phyloP scores from a whole-genome alignment of 2,888 invertebrate genomes.

The Oscheius sp. region DNA sequence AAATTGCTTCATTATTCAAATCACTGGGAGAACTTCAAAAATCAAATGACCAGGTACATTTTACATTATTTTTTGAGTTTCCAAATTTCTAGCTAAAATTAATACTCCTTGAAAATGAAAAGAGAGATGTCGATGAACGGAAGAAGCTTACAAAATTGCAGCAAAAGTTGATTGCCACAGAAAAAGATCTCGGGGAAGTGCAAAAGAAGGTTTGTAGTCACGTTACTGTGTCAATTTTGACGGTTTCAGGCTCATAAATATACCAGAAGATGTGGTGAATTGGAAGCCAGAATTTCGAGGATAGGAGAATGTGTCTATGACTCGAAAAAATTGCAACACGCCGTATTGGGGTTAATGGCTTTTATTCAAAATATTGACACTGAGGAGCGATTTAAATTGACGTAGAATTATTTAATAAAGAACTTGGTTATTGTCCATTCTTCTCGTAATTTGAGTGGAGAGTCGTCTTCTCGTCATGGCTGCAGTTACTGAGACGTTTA shows the following conservation, averaged over 20 bases:
- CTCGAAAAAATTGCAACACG: conserved; percentile 46
- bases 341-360: conserved; percentile 44
- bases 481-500: too few relatives aligned
- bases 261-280: conserved; percentile 21
- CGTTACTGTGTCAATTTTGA: not conserved
- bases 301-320: conserved; percentile 54
- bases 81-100: conserved; percentile 29
- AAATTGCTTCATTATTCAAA: conserved; percentile 42
- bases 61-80: not conserved
- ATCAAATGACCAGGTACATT: conserved; percentile 36
- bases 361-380: conserved; percentile 47
- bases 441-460: too few relatives aligned
- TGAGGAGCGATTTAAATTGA: conserved; percentile 42
- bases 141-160: conserved; percentile 36
- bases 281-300: conserved; percentile 45
- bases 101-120: conserved; percentile 23
- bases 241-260: conserved; percentile 21
- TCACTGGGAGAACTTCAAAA: conserved; percentile 36
- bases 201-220: not conserved
- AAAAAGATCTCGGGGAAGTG: conserved; percentile 12
- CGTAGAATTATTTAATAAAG: too few relatives aligned
- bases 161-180: conserved; percentile 30
- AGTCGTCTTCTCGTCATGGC: too few relatives aligned
- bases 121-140: conserved; percentile 37
- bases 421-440: too few relatives aligned